These are phyloP conservation scores for Dendropsophus ebraccatus DNA, from an alignment of 2,113 vertebrate species.

Conservation along the genomic window DNA sequence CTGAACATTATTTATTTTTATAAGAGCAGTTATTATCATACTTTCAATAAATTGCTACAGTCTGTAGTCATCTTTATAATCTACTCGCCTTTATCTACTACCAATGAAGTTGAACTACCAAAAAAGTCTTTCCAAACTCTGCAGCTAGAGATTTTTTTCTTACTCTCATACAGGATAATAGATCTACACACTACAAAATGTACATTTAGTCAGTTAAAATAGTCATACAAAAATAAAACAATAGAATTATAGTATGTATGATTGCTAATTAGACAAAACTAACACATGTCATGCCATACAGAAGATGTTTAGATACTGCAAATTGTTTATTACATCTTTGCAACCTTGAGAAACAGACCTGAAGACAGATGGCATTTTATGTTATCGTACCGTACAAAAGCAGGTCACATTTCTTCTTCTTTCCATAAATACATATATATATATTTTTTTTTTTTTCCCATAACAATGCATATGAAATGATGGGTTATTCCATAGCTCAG, in stretches of 20 bases:
- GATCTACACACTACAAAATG: not conserved
- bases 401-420: not conserved
- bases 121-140: not conserved
- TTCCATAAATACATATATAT: too few relatives aligned
- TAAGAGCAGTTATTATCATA: too few relatives aligned
- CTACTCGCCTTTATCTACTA: not conserved
- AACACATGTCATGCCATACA: slow-evolving; percentile 2
- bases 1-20: too few relatives aligned
- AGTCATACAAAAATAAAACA: not conserved
- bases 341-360: slow-evolving; percentile 35
- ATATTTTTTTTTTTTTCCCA: not conserved
- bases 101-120: not conserved
- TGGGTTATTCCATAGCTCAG: too few relatives aligned
- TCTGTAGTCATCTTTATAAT: too few relatives aligned
- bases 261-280: not conserved
- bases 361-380: slow-evolving; percentile 49
- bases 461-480: not conserved
- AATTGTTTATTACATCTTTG: slow-evolving; percentile 27
- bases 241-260: not conserved
- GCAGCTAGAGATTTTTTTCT: not conserved
- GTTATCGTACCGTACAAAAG: slow-evolving; percentile 14
- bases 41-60: too few relatives aligned
- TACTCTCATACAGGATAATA: too few relatives aligned
- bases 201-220: not conserved
- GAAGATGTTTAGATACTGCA: slow-evolving; percentile 22